Percentiles rank a stretch among this genome's conserved stretches.
Evolutionary conservation across 1,140 invertebrate genomes (phyloP).

Genomic region (Chironomus striatipennis): DNA sequence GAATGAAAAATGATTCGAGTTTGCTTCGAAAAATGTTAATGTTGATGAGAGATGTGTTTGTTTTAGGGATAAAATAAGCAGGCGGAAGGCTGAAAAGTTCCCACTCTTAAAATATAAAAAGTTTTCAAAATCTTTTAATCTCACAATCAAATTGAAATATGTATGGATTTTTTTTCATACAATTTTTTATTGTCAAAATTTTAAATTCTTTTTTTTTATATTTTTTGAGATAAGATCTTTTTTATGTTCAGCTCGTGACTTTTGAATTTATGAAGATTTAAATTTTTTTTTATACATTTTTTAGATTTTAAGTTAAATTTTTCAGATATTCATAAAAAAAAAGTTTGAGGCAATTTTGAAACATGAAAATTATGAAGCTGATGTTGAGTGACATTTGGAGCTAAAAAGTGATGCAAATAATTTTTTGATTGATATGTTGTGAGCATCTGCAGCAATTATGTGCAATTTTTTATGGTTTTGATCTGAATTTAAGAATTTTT

Average conservation of each 20-base stretch:
- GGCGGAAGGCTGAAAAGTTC: background rate
- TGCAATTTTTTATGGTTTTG: too few relatives aligned
- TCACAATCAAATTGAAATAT: background rate
- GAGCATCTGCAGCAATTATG: background rate
- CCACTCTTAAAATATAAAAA: background rate
- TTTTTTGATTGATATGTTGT: too few relatives aligned
- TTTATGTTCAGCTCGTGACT: background rate
- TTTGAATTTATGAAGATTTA: background rate
- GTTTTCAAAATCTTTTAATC: constrained; percentile 18
- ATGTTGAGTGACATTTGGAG: constrained; percentile 7
- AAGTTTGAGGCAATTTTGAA: background rate
- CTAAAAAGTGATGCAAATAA: background rate
- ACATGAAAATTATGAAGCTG: background rate
- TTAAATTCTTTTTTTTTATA: background rate
- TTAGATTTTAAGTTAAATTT: too few relatives aligned
- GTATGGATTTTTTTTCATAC: background rate
- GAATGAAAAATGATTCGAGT: constrained; percentile 21
- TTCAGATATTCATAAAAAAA: too few relatives aligned
- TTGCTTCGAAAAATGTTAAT: background rate
- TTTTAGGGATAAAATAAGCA: background rate
- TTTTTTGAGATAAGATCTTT: background rate
- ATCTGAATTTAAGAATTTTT: too few relatives aligned
- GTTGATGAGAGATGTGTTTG: background rate
- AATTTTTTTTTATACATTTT: too few relatives aligned
- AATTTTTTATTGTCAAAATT: too few relatives aligned